A percentile compares a stretch with the other conserved stretches of the same genome.
Conservation (phyloP, 2,797 vertebrate genomes). For the Notamacropus eugenii region DNA sequence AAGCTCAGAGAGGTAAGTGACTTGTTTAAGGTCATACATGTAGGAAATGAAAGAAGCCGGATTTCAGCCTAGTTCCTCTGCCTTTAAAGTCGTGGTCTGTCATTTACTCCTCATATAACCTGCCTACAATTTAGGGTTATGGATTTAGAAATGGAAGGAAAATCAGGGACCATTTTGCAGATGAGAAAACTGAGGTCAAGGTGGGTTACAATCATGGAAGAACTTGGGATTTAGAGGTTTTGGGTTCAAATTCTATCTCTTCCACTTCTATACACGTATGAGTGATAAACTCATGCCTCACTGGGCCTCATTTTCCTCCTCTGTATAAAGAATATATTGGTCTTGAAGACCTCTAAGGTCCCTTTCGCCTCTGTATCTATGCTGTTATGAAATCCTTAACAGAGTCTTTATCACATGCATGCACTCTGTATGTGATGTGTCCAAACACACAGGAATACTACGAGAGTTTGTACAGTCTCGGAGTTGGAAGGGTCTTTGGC, state of each 20-base stretch:
- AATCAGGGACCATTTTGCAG: neutral
- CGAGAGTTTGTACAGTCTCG: no score
- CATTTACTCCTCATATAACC: neutral
- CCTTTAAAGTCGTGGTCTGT: neutral
- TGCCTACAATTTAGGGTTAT: neutral
- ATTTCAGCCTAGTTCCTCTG: neutral
- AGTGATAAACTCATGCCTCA: neutral
- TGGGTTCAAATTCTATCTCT: neutral
- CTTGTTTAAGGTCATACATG: neutral
- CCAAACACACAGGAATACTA: neutral
- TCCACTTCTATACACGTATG: neutral
- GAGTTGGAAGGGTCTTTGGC: neutral
- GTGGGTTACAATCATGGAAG: neutral
- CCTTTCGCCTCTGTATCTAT: neutral
- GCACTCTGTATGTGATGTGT: accelerated
- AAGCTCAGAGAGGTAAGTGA: neutral
- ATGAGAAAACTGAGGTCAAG: neutral
- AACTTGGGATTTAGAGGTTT: neutral
- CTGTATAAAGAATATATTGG: neutral
- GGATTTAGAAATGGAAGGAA: neutral
- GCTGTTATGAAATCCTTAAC: neutral
- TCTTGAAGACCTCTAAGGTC: neutral
- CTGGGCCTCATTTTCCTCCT: neutral
- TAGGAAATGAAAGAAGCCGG: neutral
- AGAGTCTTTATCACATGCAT: neutral